Base-by-base conservation (phyloP, 1,140 invertebrate species). In the Probaryconus sp. region DNA sequence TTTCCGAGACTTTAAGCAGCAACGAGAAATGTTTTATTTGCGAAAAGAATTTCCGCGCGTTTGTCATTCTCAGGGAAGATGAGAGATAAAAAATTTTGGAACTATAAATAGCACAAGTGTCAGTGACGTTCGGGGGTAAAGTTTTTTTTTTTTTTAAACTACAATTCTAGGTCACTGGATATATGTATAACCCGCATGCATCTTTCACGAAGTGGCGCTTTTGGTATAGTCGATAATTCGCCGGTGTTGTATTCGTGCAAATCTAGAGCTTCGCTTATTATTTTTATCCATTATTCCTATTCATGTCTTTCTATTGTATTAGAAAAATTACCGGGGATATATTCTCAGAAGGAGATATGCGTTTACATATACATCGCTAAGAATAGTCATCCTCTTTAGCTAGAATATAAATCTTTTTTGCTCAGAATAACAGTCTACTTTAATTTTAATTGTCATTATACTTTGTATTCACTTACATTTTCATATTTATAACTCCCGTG, bases 221-320 rank as follows among this genome's bases (percentile, higher is more conserved):
- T 76, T 76, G 74, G 63, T 60, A 37, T 73, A 76, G 63, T 79
- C 65, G 61, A 73, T 73, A 79, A 79, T 79, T 76, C 64, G 55
- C 72, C 48, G 47, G 58, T 69, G 42, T 76, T 71, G 55, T 47
- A 64, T 58, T 73, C 40, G 60, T 43, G 47, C 30, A 48, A 70
- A 76, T 70, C 67, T 71, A 76, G 61, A 76, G 63, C 63, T 68
- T 37, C 21, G 37, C 26, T 56, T 70, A 76, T 76, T 76, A 76
- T 76, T 76, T 76, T 67, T 61, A 70, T 65, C 38, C 56, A 51
- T 37, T 61, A 67, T 50, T 65, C 33, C 42, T 70, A 61, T 65
- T 70, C 55, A 30, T 40, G 42, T 45, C 20, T 58, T 63, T 58
- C 48, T n/a, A 42, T 58, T 58, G 55, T 64, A 21, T 14, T 48